These are phyloP conservation scores for Toxotes lorentzi DNA, from an alignment of 2,797 vertebrate species.

Conservation along the genomic window DNA sequence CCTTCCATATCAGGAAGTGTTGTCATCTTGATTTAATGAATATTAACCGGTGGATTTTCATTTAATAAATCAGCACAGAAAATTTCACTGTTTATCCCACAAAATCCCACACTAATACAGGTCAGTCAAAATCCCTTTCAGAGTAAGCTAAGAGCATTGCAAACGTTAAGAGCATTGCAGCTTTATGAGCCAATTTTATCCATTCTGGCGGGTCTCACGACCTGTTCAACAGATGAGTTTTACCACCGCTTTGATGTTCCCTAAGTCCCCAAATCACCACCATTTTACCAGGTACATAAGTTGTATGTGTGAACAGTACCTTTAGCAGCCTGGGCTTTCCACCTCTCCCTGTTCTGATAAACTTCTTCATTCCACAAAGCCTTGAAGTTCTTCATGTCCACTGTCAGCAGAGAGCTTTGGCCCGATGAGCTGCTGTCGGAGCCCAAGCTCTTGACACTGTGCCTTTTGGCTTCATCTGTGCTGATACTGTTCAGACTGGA, in stretches of 20 bases:
- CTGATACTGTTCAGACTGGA: conserved; percentile 91
- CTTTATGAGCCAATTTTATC: conserved; percentile 19
- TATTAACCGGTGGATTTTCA: background rate
- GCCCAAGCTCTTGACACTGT: conserved; percentile 89
- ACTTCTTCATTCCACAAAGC: conserved; percentile 94
- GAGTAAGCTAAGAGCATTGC: conserved; percentile 18
- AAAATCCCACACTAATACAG: conserved; percentile 25
- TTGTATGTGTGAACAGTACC: conserved; percentile 78
- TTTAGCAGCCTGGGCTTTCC: conserved; percentile 95
- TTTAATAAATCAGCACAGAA: background rate
- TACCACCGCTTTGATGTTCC: background rate
- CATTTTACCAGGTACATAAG: background rate
- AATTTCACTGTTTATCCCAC: background rate
- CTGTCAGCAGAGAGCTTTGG: conserved; percentile 90
- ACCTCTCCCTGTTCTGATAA: conserved; percentile 93
- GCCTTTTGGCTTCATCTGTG: conserved; percentile 90
- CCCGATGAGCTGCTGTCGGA: conserved; percentile 91
- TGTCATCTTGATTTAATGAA: background rate
- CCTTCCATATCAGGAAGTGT: background rate
- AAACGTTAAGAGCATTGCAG: conserved; percentile 11
- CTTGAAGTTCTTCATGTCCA: conserved; percentile 96
- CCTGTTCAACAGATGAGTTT: conserved; percentile 25
- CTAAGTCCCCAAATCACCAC: background rate
- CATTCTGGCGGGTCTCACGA: conserved; percentile 10
- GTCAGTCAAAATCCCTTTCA: conserved; percentile 14